Evolutionary conservation across 2,113 vertebrate genomes (phyloP).

Genomic region (Lophochroa leadbeateri): DNA sequence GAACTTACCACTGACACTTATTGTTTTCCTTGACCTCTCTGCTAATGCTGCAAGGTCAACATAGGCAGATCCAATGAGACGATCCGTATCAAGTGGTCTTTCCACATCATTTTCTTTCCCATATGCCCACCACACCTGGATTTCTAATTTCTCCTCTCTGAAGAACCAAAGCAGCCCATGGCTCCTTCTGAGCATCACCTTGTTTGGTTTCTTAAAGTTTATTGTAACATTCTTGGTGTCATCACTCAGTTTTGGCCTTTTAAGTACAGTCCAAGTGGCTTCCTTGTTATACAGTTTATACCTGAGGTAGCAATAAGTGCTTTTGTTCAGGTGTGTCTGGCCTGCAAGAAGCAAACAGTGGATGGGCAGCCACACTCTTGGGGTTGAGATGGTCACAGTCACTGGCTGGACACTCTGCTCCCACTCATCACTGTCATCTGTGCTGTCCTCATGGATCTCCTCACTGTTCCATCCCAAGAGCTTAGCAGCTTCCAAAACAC

Average conservation of each 20-base stretch:
- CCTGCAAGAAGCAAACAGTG: slow-evolving; percentile 83
- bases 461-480: slow-evolving; percentile 82
- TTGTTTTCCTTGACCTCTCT: slow-evolving; percentile 66
- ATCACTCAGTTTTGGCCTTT: slow-evolving; percentile 74
- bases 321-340: slow-evolving; percentile 74
- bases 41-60: slow-evolving; percentile 81
- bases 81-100: slow-evolving; percentile 87
- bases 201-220: slow-evolving; percentile 77
- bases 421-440: slow-evolving; percentile 11
- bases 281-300: slow-evolving; percentile 87
- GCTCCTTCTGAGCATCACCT: slow-evolving; percentile 74
- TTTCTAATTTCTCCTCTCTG: slow-evolving; percentile 88
- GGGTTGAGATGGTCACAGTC: slow-evolving; percentile 79
- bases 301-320: slow-evolving; percentile 88
- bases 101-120: slow-evolving; percentile 74
- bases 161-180: slow-evolving; percentile 90
- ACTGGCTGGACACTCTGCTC: background rate
- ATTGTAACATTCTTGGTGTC: slow-evolving; percentile 69
- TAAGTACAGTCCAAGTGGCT: slow-evolving; percentile 82
- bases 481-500: slow-evolving; percentile 81
- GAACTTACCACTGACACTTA: slow-evolving; percentile 86
- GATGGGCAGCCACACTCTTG: slow-evolving; percentile 85
- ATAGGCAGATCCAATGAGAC: slow-evolving; percentile 90
- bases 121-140: slow-evolving; percentile 91
- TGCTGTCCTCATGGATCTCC: background rate